Evolutionary conservation across 2,888 invertebrate species (phyloP), one percentile per base, ranked within the genome.

Genomic region (Drosophila macrospina): DNA sequence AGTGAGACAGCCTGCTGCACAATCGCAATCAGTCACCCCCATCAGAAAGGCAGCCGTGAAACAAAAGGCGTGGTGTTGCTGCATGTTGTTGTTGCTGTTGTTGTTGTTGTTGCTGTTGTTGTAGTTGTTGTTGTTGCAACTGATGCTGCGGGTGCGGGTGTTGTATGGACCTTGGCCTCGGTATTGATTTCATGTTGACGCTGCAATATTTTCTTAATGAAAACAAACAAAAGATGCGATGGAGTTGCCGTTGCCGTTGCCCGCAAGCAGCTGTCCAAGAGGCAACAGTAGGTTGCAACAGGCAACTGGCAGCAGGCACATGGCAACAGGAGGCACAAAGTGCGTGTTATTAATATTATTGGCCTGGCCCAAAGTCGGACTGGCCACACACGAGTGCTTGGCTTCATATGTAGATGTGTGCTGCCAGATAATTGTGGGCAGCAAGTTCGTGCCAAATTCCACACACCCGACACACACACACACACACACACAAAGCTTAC

Each of bases 341-440:
- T 86, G 88, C 86, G 88, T 84, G 88, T 84, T 84, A 86, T 84
- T 88, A 88, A 88, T 84, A 88, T 88, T 87, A 87, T 83, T 83
- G 83, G 83, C 83, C 88, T 54, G 78, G 78, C 78, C 74, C 78
- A 86, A 80, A 70, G 60, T 1, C 60, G 28, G 5, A 47, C 63
- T 59, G 84, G 69, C 72, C 66, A 69, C 80, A 77, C 69, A 69
- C 67, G 66, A 68, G 50, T 57, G 60, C 41, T 26, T 26, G 54
- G 20, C 55, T 48, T 37, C 39, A 42, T 57, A 37, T 74, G 66
- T 66, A 80, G 84, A 86, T 85, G 74, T 79, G 70, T 73, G 81
- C 69, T 72, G 79, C 51, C 69, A 59, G 85, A 83, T 83, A 86
- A 88, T 76, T 83, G 78, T 78, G 74, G 69, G 61, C 79, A 72